Evolutionary conservation across 2,797 vertebrate genomes (phyloP).

Genomic region (Arctocebus calabarensis): DNA sequence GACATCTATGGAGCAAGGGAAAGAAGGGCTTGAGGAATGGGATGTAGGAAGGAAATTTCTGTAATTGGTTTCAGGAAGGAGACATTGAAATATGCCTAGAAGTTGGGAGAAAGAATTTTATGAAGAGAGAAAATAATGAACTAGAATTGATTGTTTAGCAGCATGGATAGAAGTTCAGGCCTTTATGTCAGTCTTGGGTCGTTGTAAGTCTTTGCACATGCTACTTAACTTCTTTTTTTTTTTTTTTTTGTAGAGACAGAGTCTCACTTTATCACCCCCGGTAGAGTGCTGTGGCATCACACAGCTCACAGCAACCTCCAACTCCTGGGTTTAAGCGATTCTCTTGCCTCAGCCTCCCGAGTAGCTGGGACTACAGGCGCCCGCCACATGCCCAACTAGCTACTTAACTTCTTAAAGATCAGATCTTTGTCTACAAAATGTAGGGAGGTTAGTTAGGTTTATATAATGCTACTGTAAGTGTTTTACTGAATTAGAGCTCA

Average conservation of each 20-base stretch:
- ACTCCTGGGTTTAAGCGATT: no score
- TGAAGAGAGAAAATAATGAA: background rate
- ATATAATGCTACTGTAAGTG: background rate
- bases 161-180: background rate
- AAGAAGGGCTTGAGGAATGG: background rate
- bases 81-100: background rate
- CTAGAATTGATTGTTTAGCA: background rate
- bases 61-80: constrained; percentile 14
- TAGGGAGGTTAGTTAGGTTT: background rate
- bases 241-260: no score
- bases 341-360: no score
- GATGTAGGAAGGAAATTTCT: background rate
- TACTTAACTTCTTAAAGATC: background rate
- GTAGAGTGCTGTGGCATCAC: no score
- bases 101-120: background rate
- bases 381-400: no score
- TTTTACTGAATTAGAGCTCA: background rate
- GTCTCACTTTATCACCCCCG: no score
- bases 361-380: no score
- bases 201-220: background rate
- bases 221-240: background rate
- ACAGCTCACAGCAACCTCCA: no score
- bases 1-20: background rate
- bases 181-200: background rate
- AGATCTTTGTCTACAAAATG: background rate